Percentiles rank a stretch among this genome's conserved stretches.
These are phyloP conservation scores for Batillaria attramentaria DNA, from an alignment of 1,140 invertebrate genomes.

Conservation along the genomic window DNA sequence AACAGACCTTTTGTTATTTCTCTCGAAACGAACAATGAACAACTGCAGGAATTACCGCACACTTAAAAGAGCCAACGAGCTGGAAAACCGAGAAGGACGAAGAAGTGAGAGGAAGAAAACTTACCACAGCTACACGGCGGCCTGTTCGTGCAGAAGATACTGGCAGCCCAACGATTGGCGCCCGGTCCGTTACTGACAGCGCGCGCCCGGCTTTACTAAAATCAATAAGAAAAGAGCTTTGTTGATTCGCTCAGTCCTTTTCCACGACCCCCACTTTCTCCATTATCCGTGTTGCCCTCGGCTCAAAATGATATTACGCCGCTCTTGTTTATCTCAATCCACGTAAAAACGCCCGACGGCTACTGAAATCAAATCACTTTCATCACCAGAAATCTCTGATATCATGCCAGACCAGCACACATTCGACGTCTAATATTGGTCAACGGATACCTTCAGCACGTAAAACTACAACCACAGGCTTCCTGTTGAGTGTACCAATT, in stretches of 20 bases:
- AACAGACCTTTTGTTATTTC: too few relatives aligned
- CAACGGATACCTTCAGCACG: too few relatives aligned
- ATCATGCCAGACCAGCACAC: too few relatives aligned
- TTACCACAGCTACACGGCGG: constrained; percentile 19
- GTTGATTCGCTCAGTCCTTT: constrained; percentile 32
- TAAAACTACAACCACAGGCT: too few relatives aligned
- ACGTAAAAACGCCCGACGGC: neutral
- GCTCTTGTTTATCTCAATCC: neutral
- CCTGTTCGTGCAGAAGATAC: constrained; percentile 25
- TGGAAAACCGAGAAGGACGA: too few relatives aligned
- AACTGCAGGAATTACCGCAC: too few relatives aligned
- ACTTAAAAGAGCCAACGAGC: too few relatives aligned
- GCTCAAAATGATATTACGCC: neutral
- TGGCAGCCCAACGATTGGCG: constrained; percentile 29
- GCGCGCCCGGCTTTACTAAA: constrained; percentile 28
- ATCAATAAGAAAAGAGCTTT: constrained; percentile 37
- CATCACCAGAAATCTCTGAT: too few relatives aligned
- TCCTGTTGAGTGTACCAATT: too few relatives aligned
- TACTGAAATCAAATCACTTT: too few relatives aligned
- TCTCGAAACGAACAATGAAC: too few relatives aligned
- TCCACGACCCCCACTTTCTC: constrained; percentile 24
- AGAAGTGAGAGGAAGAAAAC: constrained; percentile 25
- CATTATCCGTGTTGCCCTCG: constrained; percentile 15
- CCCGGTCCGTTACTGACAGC: constrained; percentile 23
- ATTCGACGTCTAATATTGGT: too few relatives aligned